These are phyloP conservation scores for Sinella curviseta DNA, from an alignment of 1,140 invertebrate genomes.

Conservation along the genomic window DNA sequence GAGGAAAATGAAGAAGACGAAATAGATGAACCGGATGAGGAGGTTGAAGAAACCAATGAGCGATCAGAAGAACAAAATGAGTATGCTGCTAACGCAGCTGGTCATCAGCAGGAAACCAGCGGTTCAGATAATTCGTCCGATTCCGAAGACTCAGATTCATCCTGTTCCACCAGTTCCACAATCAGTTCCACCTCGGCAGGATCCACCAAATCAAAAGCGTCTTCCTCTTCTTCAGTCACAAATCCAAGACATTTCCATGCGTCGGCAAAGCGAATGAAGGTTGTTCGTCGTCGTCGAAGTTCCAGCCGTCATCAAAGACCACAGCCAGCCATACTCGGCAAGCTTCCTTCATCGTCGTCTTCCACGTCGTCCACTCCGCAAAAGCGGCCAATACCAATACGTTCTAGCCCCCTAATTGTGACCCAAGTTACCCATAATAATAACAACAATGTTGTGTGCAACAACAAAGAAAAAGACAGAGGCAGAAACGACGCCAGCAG, in stretches of 20 bases:
- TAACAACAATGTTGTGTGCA: too few relatives aligned
- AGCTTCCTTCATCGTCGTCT: too few relatives aligned
- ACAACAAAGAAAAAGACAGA: too few relatives aligned
- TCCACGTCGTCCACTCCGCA: not conserved
- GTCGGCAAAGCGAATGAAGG: not conserved
- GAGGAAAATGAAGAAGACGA: not conserved
- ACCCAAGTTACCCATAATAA: too few relatives aligned
- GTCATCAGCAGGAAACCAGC: constrained; percentile 36
- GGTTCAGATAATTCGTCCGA: constrained; percentile 26
- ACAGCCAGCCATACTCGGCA: not conserved
- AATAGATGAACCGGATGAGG: not conserved
- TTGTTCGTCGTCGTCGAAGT: not conserved
- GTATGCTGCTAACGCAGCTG: constrained; percentile 3
- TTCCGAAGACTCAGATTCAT: constrained; percentile 5
- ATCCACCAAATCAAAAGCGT: too few relatives aligned
- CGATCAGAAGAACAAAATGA: not conserved
- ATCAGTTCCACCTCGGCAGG: not conserved
- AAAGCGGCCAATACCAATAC: not conserved
- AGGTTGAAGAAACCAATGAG: not conserved
- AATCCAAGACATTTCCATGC: not conserved
- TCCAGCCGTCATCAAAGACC: not conserved
- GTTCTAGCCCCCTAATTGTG: too few relatives aligned
- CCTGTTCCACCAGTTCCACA: not conserved
- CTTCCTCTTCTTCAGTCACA: not conserved
- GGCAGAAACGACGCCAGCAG: too few relatives aligned